Base-by-base conservation (phyloP, 2,113 vertebrate species). In the Micronisus gabar region DNA sequence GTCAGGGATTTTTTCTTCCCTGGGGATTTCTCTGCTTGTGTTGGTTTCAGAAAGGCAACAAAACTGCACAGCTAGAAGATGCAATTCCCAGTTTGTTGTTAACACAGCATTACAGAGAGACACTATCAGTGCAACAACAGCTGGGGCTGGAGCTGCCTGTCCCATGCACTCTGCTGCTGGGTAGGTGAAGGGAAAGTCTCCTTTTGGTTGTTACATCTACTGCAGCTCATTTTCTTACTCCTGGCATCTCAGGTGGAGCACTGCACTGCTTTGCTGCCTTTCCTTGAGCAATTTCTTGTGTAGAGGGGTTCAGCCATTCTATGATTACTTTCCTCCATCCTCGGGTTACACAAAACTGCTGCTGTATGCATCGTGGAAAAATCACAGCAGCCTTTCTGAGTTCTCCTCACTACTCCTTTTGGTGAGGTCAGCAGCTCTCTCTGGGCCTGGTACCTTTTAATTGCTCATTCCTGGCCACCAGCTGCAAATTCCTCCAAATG, bases 211-310 rank as follows among this genome's bases (percentile, higher is more conserved):
- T 25, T 9, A 13, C 9, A 29, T 3, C 40, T 40, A 13, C 52
- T 13, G n/a, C 55, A 41, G 61, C 38, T 66, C 3, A 0, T 53
- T 21, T 32, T 30, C 18, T 30, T 40, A 25, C 8, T 21, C 75
- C 23, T 14, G 18, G 53, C 4, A 0, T 19, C 13, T 27, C 11
- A 11, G 23, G 38, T 10, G 2, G 41, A 41, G 19, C 2, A 1
- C 68, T 41, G 40, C 20, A 10, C 29, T 19, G 45, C 34, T 86
- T 26, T 40, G 25, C 19, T 73, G 32, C 82, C 53, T 41, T 21
- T 45, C 25, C 47, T 32, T 12, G 15, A 50, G 50, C 13, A n/a
- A 56, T 15, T n/a, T 21, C 65, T 10, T 15, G 10, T 40, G 52
- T 41, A 91, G 19, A 72, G 36, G 16, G 10, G 11, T 47, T 63